phyloP scores from a whole-genome alignment of 2,113 vertebrate genomes.

The Podiceps cristatus region DNA sequence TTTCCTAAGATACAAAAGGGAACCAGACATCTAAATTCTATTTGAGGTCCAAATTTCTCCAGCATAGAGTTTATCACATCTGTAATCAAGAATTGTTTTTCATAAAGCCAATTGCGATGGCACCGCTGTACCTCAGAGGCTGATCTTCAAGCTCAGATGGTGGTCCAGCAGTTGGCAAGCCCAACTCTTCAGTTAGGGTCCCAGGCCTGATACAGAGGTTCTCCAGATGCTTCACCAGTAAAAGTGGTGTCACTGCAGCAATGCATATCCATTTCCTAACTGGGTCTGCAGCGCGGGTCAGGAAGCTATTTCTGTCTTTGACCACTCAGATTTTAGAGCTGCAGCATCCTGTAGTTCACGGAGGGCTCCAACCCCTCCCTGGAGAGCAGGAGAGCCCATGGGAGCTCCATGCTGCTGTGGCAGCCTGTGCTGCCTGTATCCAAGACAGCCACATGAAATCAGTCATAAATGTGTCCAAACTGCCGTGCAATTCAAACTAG shows the following conservation, averaged over 20 bases:
- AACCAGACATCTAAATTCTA: neutral
- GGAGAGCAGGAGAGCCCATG: neutral
- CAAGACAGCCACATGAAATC: neutral
- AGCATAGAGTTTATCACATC: neutral
- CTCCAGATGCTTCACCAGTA: neutral
- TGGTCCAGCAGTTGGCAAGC: neutral
- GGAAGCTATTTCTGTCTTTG: neutral
- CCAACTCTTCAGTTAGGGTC: fast-evolving
- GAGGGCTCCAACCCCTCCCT: neutral
- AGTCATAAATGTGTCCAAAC: neutral
- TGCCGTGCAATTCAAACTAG: neutral
- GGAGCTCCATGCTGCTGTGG: neutral
- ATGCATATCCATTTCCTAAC: neutral
- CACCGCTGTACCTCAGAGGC: neutral
- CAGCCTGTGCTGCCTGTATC: neutral
- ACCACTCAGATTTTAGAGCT: neutral
- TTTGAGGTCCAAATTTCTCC: neutral
- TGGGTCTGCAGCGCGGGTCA: neutral
- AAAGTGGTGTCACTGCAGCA: neutral
- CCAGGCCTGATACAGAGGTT: neutral
- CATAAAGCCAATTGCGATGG: neutral
- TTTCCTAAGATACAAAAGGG: neutral
- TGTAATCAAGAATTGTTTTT: neutral
- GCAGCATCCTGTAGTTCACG: neutral
- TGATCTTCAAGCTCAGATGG: neutral